A percentile compares a stretch with the other conserved stretches of the same genome.
Conservation (phyloP, 2,797 vertebrate genomes). For the Pseudotriccus pelzelni region DNA sequence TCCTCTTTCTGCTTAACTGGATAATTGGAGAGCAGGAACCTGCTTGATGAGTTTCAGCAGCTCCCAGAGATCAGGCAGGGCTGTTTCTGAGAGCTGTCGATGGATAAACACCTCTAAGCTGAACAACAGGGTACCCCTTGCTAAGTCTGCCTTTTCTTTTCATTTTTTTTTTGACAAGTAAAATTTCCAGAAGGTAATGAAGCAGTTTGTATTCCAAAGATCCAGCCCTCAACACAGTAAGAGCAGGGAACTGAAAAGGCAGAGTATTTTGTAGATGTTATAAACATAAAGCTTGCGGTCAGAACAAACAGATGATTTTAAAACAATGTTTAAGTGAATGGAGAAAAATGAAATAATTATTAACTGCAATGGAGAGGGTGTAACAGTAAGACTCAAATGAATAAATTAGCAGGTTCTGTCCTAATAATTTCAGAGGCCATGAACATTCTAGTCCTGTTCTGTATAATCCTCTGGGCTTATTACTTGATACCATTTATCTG, state of each 20-base stretch:
- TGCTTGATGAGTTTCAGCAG: constrained; percentile 66
- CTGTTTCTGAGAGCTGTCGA: neutral
- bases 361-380: neutral
- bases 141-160: too few relatives aligned
- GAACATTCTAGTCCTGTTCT: constrained; percentile 1
- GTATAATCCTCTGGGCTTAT: neutral
- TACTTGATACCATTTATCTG: neutral
- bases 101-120: neutral
- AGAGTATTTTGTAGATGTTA: neutral
- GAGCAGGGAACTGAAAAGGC: neutral
- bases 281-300: neutral
- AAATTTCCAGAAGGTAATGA: neutral
- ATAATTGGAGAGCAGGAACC: constrained; percentile 60
- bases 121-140: neutral
- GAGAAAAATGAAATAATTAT: neutral
- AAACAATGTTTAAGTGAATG: neutral
- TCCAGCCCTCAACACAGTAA: neutral
- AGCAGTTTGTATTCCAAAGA: neutral
- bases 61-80: constrained; percentile 36
- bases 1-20: constrained; percentile 52
- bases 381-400: neutral
- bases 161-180: neutral
- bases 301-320: neutral
- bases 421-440: neutral
- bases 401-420: neutral